Evolutionary conservation across 1,140 invertebrate genomes (phyloP).

Genomic region (Polyergus mexicanus): DNA sequence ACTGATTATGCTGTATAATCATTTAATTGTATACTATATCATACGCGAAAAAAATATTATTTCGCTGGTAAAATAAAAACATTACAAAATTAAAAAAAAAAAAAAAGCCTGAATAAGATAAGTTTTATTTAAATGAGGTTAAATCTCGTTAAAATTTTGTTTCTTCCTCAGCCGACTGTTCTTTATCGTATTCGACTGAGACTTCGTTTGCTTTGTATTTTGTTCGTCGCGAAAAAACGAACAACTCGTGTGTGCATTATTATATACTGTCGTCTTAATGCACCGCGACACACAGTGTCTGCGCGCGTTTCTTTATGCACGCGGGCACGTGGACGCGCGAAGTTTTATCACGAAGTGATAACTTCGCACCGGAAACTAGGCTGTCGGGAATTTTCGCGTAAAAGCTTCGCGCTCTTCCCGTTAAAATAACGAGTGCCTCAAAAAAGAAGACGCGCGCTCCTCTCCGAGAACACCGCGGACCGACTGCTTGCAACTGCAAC

Average conservation of each 20-base stretch:
- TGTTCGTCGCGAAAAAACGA: neutral
- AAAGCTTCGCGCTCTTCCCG: slow-evolving; percentile 74
- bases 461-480: neutral
- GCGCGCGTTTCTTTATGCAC: slow-evolving; percentile 29
- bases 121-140: neutral
- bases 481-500: slow-evolving; percentile 11
- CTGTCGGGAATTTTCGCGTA: slow-evolving; percentile 73
- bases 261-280: slow-evolving; percentile 34
- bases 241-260: slow-evolving; percentile 2
- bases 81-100: neutral
- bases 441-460: slow-evolving; percentile 21
- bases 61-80: neutral
- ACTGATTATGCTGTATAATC: too few relatives aligned
- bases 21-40: neutral
- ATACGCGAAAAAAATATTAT: neutral
- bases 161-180: neutral
- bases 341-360: slow-evolving; percentile 75
- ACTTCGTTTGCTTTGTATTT: neutral
- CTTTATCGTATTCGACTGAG: neutral
- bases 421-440: slow-evolving; percentile 80
- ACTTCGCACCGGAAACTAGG: slow-evolving; percentile 57
- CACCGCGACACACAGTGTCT: slow-evolving; percentile 2
- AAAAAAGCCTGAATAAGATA: neutral
- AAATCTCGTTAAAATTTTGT: slow-evolving; percentile 8
- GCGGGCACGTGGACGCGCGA: slow-evolving; percentile 12